Base-by-base conservation (phyloP, 2,113 vertebrate genomes). In the Daboia siamensis region DNA sequence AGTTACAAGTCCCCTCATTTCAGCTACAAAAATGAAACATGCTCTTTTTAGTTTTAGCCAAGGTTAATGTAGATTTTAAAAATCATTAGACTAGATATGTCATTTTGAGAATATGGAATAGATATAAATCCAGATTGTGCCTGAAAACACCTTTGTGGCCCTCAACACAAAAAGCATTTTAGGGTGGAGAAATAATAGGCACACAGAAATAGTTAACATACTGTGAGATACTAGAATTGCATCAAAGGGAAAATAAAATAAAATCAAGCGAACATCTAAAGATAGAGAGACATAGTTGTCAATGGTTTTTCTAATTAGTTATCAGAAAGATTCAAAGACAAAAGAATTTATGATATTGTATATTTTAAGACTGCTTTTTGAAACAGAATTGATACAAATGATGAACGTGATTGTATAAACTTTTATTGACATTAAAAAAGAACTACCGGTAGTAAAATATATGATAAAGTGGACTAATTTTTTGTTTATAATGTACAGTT, bases 21-120 rank as follows among this genome's bases (percentile, higher is more conserved):
- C 33, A 56, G 12, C 1, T 88, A 52, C 61, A 90, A 52, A 33
- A 51, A 52, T 90, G n/a, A 23, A 33, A n/a, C 44, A 69, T 21
- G 59, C 9, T n/a, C 44, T 51, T 69, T 90, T 69, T 13, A 99
- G 99, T 5, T 46, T 6, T 39, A 24, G 44, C 11, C 46, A 29
- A 0, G 0, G 11, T 64, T 61, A 61, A 61, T 26, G 9, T 61
- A 26, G 26, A 29, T 64, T 64, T 64, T 64, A 12, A 64, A 64
- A 64, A 64, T 64, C 59, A 29, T 64, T 64, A 64, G 11, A 26
- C 59, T 64, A 64, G 9, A 64, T 10, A 64, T 64, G 10, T 3
- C 26, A 64, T 64, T 9, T 64, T 29, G 26, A 64, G 59, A 12
- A 29, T 64, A 64, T 64, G 10, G 26, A 64, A 64, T 64, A 64